Conservation (phyloP, 2,113 vertebrate species). For the Heloderma charlesbogerti region DNA sequence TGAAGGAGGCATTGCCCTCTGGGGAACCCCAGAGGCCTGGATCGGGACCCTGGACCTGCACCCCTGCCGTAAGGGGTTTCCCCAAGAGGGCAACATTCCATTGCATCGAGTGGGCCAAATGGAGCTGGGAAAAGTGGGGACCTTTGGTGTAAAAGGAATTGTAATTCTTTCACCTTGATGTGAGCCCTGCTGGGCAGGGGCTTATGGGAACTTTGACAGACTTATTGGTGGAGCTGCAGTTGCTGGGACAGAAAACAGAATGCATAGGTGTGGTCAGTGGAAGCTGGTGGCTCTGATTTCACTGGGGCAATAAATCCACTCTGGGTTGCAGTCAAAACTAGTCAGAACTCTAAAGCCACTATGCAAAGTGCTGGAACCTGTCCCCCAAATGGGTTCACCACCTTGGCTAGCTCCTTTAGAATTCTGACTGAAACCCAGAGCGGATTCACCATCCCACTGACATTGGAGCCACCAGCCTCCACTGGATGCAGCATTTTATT, state of each 20-base stretch:
- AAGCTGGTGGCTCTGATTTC: no score
- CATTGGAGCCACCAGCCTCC: no score
- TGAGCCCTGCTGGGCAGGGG: neutral
- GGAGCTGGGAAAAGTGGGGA: neutral
- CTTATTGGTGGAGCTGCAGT: neutral
- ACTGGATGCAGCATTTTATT: no score
- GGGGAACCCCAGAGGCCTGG: neutral
- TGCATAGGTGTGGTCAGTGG: neutral
- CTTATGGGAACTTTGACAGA: neutral
- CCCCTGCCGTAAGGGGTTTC: neutral
- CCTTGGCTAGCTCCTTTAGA: no score
- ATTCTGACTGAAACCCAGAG: no score
- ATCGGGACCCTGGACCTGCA: neutral
- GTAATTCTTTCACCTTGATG: neutral
- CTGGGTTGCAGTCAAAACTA: no score
- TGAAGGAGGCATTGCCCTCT: no score
- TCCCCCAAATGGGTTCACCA: no score
- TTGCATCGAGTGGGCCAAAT: neutral
- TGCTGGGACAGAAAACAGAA: neutral
- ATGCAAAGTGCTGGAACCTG: no score
- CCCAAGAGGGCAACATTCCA: neutral
- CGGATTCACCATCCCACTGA: no score
- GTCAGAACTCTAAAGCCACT: no score
- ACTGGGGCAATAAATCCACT: no score
- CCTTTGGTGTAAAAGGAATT: neutral